A percentile compares a stretch with the other conserved stretches of the same genome.
Conservation (phyloP, 2,888 invertebrate species). For the Rhamphomyia laevipes region DNA sequence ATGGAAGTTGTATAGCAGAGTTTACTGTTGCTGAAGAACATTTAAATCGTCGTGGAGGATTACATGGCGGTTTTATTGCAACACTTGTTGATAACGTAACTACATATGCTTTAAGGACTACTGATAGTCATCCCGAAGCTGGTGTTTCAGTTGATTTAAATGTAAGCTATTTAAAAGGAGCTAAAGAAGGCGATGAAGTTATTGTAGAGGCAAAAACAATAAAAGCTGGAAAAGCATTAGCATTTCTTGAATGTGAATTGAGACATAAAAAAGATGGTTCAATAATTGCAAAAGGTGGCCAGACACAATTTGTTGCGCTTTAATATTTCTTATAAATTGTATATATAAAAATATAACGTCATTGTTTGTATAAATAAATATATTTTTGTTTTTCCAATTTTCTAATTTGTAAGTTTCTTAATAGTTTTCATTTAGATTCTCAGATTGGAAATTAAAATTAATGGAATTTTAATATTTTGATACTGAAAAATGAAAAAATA, state of each 20-base stretch:
- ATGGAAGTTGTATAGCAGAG: constrained; percentile 63
- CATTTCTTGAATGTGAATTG: constrained; percentile 71
- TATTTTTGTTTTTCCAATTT: not conserved
- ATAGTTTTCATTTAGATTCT: no score
- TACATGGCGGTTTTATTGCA: constrained; percentile 81
- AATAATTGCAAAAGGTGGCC: constrained; percentile 68
- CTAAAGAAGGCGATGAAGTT: constrained; percentile 64
- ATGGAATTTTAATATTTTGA: no score
- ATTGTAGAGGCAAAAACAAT: constrained; percentile 66
- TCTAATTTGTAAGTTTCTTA: no score
- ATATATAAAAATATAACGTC: no score
- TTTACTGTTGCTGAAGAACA: constrained; percentile 63
- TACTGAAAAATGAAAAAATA: no score
- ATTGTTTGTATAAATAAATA: not conserved
- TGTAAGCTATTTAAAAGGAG: constrained; percentile 69
- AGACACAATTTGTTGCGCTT: constrained; percentile 55
- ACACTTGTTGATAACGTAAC: constrained; percentile 63
- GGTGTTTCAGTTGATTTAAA: constrained; percentile 78
- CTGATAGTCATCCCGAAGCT: constrained; percentile 43
- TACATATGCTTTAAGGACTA: constrained; percentile 63
- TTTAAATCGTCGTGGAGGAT: constrained; percentile 58
- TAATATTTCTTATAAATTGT: no score
- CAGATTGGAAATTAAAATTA: no score
- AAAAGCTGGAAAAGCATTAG: constrained; percentile 65
- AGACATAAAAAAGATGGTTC: constrained; percentile 60